Base-by-base conservation (phyloP, 1,140 invertebrate genomes). In the Formica exsecta region DNA sequence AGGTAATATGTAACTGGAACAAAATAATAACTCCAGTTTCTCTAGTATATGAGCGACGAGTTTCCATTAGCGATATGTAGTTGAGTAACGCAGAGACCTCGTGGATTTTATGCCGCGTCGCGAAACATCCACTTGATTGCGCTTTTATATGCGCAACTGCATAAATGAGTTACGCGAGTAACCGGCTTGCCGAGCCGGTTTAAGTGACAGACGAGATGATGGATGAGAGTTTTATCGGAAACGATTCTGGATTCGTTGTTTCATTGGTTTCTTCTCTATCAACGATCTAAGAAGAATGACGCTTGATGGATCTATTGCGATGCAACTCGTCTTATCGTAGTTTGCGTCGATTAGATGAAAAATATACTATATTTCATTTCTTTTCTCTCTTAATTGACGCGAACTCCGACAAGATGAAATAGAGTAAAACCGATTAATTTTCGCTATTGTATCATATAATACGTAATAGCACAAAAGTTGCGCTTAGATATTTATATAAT, bases 61-160 rank as follows among this genome's bases (percentile, higher is more conserved):
- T 73, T 61, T 62, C 68, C 36, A 83, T 83, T 61, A 73, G 79
- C 68, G 68, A 73, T 73, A 81, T 73, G 66, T 29, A 36, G 62
- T 64, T 44, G 79, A 22, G 68, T 70, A 36, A 44, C 54, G 79
- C 19, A 13, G 48, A 73, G 48, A 73, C 66, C 66, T 32, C 66
- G 25, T 59, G 79, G 54, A 83, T 83, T 73, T 83, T 59, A 73
- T 16, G 41, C 54, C 59, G 68, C 38, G 79, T 83, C 79, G 79
- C 44, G 51, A 41, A 44, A 83, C 74, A 83, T 74, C 79, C 68
- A 36, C 68, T 83, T 83, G 79, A 83, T 83, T 83, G 79, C 79
- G 79, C 79, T 83, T 83, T 83, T 83, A 83, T 83, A 83, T 83
- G 79, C 79, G 68, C 79, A 83, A 83, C 68, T 83, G 79, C 79